These are phyloP conservation scores for Dryadula phaetusa DNA, from an alignment of 2,888 invertebrate species.

Conservation along the genomic window DNA sequence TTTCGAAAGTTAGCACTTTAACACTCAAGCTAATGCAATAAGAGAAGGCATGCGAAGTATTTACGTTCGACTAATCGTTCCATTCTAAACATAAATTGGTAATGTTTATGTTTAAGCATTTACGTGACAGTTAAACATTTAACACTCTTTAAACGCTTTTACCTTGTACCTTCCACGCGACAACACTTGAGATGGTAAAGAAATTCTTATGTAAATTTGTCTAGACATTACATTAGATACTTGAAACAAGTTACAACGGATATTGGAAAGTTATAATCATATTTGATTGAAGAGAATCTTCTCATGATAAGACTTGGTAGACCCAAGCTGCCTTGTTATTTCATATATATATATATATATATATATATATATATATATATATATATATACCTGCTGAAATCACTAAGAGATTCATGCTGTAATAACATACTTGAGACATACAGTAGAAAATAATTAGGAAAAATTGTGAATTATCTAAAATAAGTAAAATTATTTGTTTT, in stretches of 20 bases:
- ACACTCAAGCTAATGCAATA: constrained; percentile 25
- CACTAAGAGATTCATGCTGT: too few species aligned
- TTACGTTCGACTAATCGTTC: constrained; percentile 33
- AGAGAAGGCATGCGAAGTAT: constrained; percentile 33
- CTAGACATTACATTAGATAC: constrained; percentile 15
- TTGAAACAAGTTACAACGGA: constrained; percentile 22
- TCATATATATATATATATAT: too few species aligned
- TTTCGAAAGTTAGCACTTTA: constrained; percentile 18
- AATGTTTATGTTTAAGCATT: constrained; percentile 38
- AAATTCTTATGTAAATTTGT: constrained; percentile 27
- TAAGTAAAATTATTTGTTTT: too few species aligned
- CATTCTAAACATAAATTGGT: constrained; percentile 38
- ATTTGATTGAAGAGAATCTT: constrained; percentile 23
- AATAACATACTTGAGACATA: neutral
- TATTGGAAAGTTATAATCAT: constrained; percentile 23
- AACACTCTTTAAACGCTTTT: constrained; percentile 39
- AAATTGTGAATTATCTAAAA: neutral
- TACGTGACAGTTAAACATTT: constrained; percentile 44
- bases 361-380: too few species aligned
- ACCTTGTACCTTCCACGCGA: constrained; percentile 29
- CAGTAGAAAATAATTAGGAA: neutral
- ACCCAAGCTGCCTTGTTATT: neutral
- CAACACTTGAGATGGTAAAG: constrained; percentile 26
- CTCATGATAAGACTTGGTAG: constrained; percentile 7
- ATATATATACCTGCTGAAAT: too few species aligned